Evolutionary conservation across 2,888 invertebrate species (phyloP), one percentile per base, ranked within the genome.

Genomic region (Platerodrilus igneus): DNA sequence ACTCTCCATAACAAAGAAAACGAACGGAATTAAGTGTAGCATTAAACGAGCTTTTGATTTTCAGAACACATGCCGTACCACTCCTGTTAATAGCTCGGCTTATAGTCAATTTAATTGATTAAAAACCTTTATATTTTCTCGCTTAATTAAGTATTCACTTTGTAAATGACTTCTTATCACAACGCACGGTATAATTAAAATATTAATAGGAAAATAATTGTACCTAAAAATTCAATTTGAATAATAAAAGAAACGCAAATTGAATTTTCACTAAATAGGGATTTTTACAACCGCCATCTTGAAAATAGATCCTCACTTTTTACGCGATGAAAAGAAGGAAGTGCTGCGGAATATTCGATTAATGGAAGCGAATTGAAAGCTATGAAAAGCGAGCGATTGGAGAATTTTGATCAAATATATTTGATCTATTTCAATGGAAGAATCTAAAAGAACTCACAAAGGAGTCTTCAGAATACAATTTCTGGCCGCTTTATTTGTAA

Each of bases 331-430:
- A 41, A 48, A 43, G 50, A 45, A 38, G 46, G 57, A 60, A 61
- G 59, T 60, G 61, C 53, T 59, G 59, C 55, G 55, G 59, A 59
- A 59, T 56, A 63, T 61, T 63, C 61, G 60, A 63, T 62, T 60
- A 59, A 62, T 58, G 57, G 57, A 58, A 60, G 56, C 58, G 59
- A 60, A 60, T 62, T 53, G 62, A 53, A 58, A 47, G 52, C 57
- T 57, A 58, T 60, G 62, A 62, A 59, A 59, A 56, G 55, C 47
- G 53, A 54, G 47, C 56, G 56, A 56, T 58, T 57, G 55, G 53
- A 54, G 50, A 49, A 59, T 60, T 62, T 60, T 57, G 59, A 58
- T 61, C 58, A 57, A 60, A 59, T 62, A 59, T 58, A 57, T 60
- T 59, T 58, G 59, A 59, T 57, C 56, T 57, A 47, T 43, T 47